Evolutionary conservation across 2,797 vertebrate species (phyloP).

Genomic region (Babyrousa celebensis): DNA sequence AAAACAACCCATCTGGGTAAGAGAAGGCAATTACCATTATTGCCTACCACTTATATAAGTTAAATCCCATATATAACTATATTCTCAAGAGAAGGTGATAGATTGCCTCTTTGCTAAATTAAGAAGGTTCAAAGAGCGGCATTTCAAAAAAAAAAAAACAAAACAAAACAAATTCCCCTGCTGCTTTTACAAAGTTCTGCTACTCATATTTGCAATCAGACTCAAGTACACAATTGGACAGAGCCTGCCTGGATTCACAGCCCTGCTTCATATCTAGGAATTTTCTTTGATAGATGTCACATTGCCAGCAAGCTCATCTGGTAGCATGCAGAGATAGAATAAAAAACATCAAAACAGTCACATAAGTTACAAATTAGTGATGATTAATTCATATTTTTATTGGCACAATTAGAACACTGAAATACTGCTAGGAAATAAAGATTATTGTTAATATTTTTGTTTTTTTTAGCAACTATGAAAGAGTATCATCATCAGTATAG

Average conservation of each 20-base stretch:
- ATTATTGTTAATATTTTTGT: not conserved
- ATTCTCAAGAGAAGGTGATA: conserved; percentile 48
- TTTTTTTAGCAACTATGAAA: not conserved
- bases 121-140: conserved; percentile 60
- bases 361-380: conserved; percentile 66
- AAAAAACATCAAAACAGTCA: conserved; percentile 20
- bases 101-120: conserved; percentile 80
- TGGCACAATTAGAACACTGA: conserved; percentile 33
- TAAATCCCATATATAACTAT: conserved; percentile 61
- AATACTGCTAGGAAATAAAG: conserved; percentile 53
- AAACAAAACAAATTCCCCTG: not conserved
- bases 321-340: not conserved
- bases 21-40: conserved; percentile 74
- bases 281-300: conserved; percentile 44
- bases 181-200: not conserved
- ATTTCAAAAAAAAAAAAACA: conserved; percentile 58
- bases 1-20: conserved; percentile 61
- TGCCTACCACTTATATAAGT: conserved; percentile 61
- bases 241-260: conserved; percentile 30
- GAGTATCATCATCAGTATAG: not conserved
- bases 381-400: conserved; percentile 57
- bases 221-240: conserved; percentile 13
- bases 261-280: not conserved
- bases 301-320: conserved; percentile 8
- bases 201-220: conserved; percentile 53